Conservation (phyloP, 2,888 invertebrate genomes). For the Orthosia incerta region DNA sequence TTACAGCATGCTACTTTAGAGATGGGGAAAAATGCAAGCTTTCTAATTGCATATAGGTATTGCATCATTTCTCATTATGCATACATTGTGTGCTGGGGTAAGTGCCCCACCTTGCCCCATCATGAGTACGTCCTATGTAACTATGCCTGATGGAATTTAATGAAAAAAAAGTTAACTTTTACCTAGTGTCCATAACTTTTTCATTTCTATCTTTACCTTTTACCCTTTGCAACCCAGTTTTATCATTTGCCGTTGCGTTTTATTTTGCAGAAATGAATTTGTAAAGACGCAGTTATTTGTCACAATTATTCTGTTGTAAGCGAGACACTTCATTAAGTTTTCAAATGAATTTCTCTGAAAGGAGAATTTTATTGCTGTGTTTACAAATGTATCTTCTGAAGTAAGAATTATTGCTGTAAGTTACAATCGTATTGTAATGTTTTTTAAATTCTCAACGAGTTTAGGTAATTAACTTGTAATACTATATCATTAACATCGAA, state of each 20-base stretch:
- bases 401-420: conserved; percentile 34
- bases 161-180: background rate
- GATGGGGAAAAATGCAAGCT: too few relatives aligned
- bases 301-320: conserved; percentile 55
- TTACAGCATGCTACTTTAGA: too few relatives aligned
- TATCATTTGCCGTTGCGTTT: conserved; percentile 43
- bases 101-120: too few relatives aligned
- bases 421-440: conserved; percentile 4
- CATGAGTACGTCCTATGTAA: background rate
- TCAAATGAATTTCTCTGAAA: conserved; percentile 50
- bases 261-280: conserved; percentile 51
- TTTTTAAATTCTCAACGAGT: background rate
- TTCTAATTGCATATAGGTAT: too few relatives aligned
- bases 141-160: background rate
- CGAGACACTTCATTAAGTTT: conserved; percentile 57
- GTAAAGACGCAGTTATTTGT: conserved; percentile 54
- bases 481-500: background rate
- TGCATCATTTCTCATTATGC: too few relatives aligned
- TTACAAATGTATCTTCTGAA: conserved; percentile 47
- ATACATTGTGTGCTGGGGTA: too few relatives aligned
- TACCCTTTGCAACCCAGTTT: conserved; percentile 17
- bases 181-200: conserved; percentile 10
- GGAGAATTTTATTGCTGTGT: conserved; percentile 54
- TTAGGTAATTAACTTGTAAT: background rate
- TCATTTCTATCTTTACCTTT: background rate